Evolutionary conservation across 2,888 invertebrate genomes (phyloP).

Genomic region (Hypercompe scribonia): DNA sequence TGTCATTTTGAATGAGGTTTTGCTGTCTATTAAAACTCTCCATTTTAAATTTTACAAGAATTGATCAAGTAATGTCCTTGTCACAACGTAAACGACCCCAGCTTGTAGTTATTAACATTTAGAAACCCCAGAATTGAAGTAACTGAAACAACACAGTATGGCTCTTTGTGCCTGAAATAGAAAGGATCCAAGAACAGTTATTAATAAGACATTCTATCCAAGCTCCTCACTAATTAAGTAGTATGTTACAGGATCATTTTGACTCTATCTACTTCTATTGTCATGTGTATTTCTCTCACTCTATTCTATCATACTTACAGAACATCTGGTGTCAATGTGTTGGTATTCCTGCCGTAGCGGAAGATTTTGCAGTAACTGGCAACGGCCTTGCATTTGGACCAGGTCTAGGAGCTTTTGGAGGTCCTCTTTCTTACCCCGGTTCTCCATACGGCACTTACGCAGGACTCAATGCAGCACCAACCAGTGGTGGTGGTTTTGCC

Average conservation of each 20-base stretch:
- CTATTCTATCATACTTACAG: slow-evolving; percentile 1
- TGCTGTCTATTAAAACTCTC: neutral
- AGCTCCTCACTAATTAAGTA: too few relatives aligned
- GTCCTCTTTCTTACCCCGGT: neutral
- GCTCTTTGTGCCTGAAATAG: too few relatives aligned
- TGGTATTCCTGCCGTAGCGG: slow-evolving; percentile 6
- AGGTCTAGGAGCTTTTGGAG: slow-evolving; percentile 8
- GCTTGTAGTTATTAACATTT: too few relatives aligned
- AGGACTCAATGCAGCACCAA: slow-evolving; percentile 21
- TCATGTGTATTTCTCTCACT: neutral
- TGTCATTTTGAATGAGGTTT: neutral
- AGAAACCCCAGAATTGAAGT: too few relatives aligned
- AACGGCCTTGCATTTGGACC: slow-evolving; percentile 17
- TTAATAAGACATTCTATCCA: too few relatives aligned
- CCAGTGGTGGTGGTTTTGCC: slow-evolving; percentile 49
- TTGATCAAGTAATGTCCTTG: too few relatives aligned
- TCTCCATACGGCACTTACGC: slow-evolving; percentile 11
- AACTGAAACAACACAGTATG: too few relatives aligned
- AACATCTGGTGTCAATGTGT: slow-evolving; percentile 13
- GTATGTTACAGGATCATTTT: too few relatives aligned
- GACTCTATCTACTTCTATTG: neutral
- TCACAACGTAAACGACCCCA: too few relatives aligned
- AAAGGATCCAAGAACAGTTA: too few relatives aligned
- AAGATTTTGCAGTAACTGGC: slow-evolving; percentile 13
- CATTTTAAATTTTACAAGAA: too few relatives aligned